A percentile compares a stretch with the other conserved stretches of the same genome.
Evolutionary conservation across 2,797 vertebrate species (phyloP).

Genomic region (Pangasius macronema): DNA sequence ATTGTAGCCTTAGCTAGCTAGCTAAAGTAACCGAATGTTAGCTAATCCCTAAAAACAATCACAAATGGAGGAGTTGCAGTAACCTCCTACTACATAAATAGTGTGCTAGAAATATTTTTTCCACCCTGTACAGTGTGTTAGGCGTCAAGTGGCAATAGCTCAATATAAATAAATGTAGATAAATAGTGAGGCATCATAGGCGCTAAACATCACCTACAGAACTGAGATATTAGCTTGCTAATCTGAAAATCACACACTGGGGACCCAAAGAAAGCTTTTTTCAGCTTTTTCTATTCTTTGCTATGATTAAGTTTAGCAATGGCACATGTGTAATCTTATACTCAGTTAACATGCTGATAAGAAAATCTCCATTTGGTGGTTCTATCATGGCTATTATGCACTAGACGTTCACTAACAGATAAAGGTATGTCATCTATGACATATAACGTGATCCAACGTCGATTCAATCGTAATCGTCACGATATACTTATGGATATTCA

Average conservation of each 20-base stretch:
- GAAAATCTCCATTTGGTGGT: too few relatives aligned
- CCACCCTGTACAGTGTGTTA: not conserved
- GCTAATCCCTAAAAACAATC: not conserved
- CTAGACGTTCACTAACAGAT: not conserved
- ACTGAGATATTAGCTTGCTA: not conserved
- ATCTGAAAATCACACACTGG: not conserved
- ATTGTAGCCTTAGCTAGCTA: not conserved
- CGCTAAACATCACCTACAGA: not conserved
- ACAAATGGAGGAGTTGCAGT: not conserved
- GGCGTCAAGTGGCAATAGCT: not conserved
- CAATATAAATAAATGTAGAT: not conserved
- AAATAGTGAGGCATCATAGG: not conserved
- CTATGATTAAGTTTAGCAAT: not conserved
- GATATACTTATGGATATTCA: too few relatives aligned
- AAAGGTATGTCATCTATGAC: too few relatives aligned
- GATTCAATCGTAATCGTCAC: too few relatives aligned
- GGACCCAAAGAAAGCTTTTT: not conserved
- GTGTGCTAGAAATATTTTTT: not conserved
- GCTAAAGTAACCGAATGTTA: not conserved
- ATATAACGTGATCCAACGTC: too few relatives aligned
- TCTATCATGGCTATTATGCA: too few relatives aligned
- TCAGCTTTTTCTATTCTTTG: not conserved
- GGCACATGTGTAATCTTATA: not conserved
- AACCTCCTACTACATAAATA: too few relatives aligned
- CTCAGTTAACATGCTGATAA: too few relatives aligned